These are phyloP conservation scores for Cryptus armator DNA, from an alignment of 2,888 invertebrate genomes.

Conservation along the genomic window DNA sequence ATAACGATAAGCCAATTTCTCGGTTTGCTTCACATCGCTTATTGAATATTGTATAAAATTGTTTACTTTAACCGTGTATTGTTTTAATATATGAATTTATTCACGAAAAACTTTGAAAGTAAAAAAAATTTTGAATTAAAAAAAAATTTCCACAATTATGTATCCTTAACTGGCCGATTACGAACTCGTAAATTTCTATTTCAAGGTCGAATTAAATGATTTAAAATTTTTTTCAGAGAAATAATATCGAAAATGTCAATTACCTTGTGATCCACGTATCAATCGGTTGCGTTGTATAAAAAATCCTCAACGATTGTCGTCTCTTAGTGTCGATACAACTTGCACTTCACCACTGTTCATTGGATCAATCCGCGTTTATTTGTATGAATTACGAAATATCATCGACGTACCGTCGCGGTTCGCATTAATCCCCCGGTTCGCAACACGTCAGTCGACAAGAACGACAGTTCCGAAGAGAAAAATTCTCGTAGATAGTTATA, in stretches of 20 bases:
- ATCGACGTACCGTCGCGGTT: neutral
- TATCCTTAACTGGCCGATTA: too few relatives aligned
- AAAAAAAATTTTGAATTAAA: too few relatives aligned
- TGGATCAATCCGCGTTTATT: constrained; percentile 63
- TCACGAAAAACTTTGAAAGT: too few relatives aligned
- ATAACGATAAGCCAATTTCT: too few relatives aligned
- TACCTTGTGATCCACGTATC: constrained; percentile 63
- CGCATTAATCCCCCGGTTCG: constrained; percentile 2
- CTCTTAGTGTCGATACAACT: constrained; percentile 69
- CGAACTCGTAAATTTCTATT: too few relatives aligned
- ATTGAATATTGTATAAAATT: neutral
- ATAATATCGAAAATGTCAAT: constrained; percentile 2
- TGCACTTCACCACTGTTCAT: constrained; percentile 74
- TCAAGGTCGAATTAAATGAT: too few relatives aligned
- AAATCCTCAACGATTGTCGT: constrained; percentile 70
- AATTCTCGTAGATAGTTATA: neutral
- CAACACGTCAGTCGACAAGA: constrained; percentile 34
- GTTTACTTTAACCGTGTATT: too few relatives aligned
- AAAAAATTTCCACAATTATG: too few relatives aligned
- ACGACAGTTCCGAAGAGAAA: constrained; percentile 7
- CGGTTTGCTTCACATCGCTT: neutral
- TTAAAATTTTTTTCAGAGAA: neutral
- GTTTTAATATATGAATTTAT: too few relatives aligned
- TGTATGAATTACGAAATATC: constrained; percentile 25
- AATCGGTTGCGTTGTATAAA: constrained; percentile 47